Evolutionary conservation across 35 echinoderm and acorn worm genomes (phyloP), one percentile per base, ranked within the genome.

Genomic region (Apostichopus parvimensis): DNA sequence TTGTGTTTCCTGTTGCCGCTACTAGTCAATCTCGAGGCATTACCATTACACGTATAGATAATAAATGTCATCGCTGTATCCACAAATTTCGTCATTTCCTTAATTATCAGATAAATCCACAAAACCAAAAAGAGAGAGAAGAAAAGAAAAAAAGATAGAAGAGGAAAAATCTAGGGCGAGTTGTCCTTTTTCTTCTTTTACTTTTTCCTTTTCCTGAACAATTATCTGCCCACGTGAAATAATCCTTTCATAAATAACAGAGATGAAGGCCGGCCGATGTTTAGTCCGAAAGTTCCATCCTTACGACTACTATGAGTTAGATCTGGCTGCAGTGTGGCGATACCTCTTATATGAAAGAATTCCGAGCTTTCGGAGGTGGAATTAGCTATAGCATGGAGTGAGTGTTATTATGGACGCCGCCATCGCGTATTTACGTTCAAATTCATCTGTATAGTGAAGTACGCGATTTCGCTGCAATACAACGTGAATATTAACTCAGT

Each of bases 151-250:
- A 45, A 45, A 45, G 34, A 45, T 45, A 45, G 34, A 45, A 45
- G 34, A 45, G 34, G 2, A 45, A 84, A 84, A 59, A 84, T 84
- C 54, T 84, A 59, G 81, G 81, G 54, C 81, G 55, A 56, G 54
- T 84, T 59, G 81, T 4, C 81, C 54, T 84, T 58, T n/a, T 84
- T 58, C 8, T 84, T 28, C 78, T 80, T 10, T 12, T 61, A 8
- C 34, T 45, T 45, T 45, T 68, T 68, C 64, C 64, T 68, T 68
- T 68, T 14, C 11, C 64, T 68, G 64, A 14, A 20, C 5, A 84
- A 84, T 61, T n/a, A 84, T 84, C 81, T 59, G 55, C 81, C 81
- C 81, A 84, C 55, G n/a, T 84, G 56, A 84, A 84, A 75, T 75
- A 75, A 75, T 4, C 71, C 71, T 75, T n/a, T 22, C 71, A 75